Evolutionary conservation across 2,797 vertebrate genomes (phyloP), one percentile per base, ranked within the genome.

Genomic region (Thalassophryne amazonica): DNA sequence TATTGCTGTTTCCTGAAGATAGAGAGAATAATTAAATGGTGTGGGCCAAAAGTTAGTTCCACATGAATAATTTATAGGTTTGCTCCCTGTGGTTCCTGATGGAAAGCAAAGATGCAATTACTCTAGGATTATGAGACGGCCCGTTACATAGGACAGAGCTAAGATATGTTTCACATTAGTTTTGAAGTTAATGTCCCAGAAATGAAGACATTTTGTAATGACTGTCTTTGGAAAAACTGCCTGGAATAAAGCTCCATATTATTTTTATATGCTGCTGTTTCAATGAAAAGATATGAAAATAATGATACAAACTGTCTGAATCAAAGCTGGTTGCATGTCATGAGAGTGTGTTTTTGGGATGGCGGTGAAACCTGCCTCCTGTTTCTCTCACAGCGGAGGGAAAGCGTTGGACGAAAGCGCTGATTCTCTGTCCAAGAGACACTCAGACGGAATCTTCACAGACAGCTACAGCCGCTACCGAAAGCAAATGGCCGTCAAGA

Each of bases 401-500:
- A 91, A 84, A 59, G 81, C 83, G 46, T 56, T 84, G 74, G 94
- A 93, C 13, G 93, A 95, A 52, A 93, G 93, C 82, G 86, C 86
- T 12, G 95, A 96, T 81, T 92, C 93, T 13, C 91, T 98, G 67
- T 94, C 95, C 84, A 99, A 99, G 86, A 89, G 97, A 58, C 97
- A 99, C 86, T 96, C 96, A 22, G 97, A 99, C 49, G 97, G 97
- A 55, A 95, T 99, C 90, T 99, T 99, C 92, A 98, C 96, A 17
- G 95, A 99, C 93, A 97, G 95, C 91, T 99, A 99, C 93, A 99
- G 96, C 84, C 97, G 95, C 88, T 98, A 98, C 89, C 86, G 97
- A 80, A 98, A 98, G 91, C 96, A 99, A 94, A 98, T 98, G 97
- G 97, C 96, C 64, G 96, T 98, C 82, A 98, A 96, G 94, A 98